Percentiles rank a stretch among this genome's conserved stretches.
phyloP scores from a whole-genome alignment of 2,797 vertebrate genomes.

The Nannoperca australis region DNA sequence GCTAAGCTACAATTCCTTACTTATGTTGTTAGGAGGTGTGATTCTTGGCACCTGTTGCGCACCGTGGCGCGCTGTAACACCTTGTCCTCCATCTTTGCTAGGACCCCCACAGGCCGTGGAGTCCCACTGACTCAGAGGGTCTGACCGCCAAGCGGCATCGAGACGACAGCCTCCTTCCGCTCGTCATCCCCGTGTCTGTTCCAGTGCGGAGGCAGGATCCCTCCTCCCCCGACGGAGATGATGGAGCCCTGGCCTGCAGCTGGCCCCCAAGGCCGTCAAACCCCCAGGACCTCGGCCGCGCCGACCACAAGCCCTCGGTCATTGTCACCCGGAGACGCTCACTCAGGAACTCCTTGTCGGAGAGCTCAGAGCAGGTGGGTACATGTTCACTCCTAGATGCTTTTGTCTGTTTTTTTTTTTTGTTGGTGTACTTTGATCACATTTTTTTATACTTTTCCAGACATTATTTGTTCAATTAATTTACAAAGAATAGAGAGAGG shows the following conservation, averaged over 20 bases:
- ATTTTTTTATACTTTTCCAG: not conserved
- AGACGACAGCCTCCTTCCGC: conserved; percentile 91
- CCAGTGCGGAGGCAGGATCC: conserved; percentile 90
- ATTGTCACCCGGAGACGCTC: conserved; percentile 94
- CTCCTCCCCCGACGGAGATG: conserved; percentile 82
- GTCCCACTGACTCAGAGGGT: conserved; percentile 75
- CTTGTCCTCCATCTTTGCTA: conserved; percentile 16
- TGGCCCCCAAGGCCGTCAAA: conserved; percentile 77
- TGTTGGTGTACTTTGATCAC: not conserved
- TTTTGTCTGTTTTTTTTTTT: not conserved
- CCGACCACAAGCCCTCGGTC: conserved; percentile 92
- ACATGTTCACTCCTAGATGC: not conserved
- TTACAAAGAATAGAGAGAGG: fast-evolving
- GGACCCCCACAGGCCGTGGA: conserved; percentile 85
- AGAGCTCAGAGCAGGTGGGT: conserved; percentile 89
- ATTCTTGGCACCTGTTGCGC: not conserved
- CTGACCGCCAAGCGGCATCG: conserved; percentile 85
- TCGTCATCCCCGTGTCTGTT: conserved; percentile 97
- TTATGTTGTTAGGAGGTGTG: not conserved
- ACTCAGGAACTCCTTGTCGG: conserved; percentile 87
- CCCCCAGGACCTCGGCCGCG: conserved; percentile 79
- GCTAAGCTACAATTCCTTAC: not conserved
- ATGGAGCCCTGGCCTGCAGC: conserved; percentile 77
- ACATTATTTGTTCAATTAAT: not conserved
- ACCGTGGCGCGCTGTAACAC: not conserved